Base-by-base conservation (phyloP, 1,140 invertebrate species). In the Agrilus planipennis region DNA sequence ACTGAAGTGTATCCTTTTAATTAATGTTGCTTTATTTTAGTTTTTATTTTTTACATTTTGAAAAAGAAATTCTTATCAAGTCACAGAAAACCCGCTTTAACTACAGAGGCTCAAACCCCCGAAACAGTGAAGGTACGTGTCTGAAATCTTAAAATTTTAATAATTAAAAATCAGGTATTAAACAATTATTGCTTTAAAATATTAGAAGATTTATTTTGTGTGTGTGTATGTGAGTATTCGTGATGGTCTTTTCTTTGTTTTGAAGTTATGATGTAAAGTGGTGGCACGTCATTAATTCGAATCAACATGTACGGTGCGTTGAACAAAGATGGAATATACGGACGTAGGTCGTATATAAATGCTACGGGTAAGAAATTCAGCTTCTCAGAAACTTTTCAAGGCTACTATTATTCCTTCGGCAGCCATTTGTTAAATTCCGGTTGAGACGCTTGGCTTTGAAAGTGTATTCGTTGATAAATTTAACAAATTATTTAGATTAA, bases 351-450 rank as follows among this genome's bases (percentile, higher is more conserved):
- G 20, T 1, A 18, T 32, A 28, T 20, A 22, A 10, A 42, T 49
- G 47, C 49, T 52, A 49, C 53, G 54, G 45, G 54, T 47, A 57
- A 44, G 39, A 53, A 54, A 56, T 57, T 44, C 50, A 60, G 57
- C 47, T 58, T 58, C 54, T 57, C 45, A 53, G 51, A 55, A 60
- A 50, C 37, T 52, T 53, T 54, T 58, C 57, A 61, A 61, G 57
- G 59, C 51, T 55, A 50, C 51, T 51, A 25, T 43, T 47, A 37
- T 54, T 58, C 52, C 52, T 58, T 57, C 46, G 50, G 60, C 54
- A 50, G 58, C 58, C 58, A 60, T 60, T 62, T 58, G 55, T 57
- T 44, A 22, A 52, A 56, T 52, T 52, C 47, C 57, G 57, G 52
- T 54, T 58, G 28, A 16, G 20, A 28, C 36, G 36, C 22, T 28